Evolutionary conservation across 2,113 vertebrate species (phyloP).

Genomic region (Pachycephala philippinensis): DNA sequence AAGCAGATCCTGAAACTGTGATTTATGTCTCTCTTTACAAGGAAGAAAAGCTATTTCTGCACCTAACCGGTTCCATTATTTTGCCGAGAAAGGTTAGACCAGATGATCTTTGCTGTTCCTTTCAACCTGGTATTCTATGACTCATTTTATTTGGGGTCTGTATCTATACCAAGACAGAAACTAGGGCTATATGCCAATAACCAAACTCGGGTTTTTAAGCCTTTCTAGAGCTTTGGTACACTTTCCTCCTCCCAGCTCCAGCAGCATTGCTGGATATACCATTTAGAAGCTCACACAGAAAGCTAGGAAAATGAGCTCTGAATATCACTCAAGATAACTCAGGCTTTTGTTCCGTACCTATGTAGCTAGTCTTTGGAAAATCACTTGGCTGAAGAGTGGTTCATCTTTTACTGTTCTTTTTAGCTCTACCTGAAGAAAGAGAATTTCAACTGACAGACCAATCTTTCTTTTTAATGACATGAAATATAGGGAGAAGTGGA

Average conservation of each 20-base stretch:
- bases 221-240: neutral
- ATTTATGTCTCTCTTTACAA: neutral
- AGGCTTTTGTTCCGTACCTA: neutral
- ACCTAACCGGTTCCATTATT: neutral
- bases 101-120: neutral
- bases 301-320: neutral
- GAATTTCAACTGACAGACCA: neutral
- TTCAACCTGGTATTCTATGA: neutral
- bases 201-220: neutral
- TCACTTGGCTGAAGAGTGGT: neutral
- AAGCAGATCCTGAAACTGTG: neutral
- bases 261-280: neutral
- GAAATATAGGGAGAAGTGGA: neutral
- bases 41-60: neutral
- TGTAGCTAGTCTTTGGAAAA: neutral
- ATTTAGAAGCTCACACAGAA: neutral
- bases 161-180: neutral
- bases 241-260: neutral
- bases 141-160: neutral
- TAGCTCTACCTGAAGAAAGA: neutral
- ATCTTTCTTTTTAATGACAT: slow-evolving; percentile 23
- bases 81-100: neutral
- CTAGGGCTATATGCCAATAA: neutral
- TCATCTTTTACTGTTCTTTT: neutral
- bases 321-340: neutral